Evolutionary conservation across 2,888 invertebrate species (phyloP).

Genomic region (Eristalis tenax): DNA sequence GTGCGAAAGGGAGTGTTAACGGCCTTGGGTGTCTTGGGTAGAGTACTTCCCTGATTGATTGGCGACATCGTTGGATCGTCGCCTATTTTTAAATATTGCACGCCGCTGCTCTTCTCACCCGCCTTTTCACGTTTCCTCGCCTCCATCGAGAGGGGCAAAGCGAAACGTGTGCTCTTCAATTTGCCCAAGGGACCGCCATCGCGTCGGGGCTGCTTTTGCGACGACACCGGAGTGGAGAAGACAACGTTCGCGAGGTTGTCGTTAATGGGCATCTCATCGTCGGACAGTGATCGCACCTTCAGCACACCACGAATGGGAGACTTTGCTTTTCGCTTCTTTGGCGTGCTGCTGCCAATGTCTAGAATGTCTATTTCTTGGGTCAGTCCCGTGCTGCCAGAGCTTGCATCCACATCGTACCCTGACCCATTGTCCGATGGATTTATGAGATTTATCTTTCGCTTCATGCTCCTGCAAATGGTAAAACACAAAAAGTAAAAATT

Average conservation of each 20-base stretch:
- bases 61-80: conserved; percentile 83
- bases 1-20: conserved; percentile 89
- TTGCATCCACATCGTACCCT: conserved; percentile 80
- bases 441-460: conserved; percentile 84
- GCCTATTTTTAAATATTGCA: conserved; percentile 78
- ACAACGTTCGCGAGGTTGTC: conserved; percentile 85
- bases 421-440: conserved; percentile 78
- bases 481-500: background rate
- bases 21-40: conserved; percentile 83
- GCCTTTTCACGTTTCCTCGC: conserved; percentile 82
- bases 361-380: conserved; percentile 87
- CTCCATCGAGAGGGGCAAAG: conserved; percentile 82
- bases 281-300: conserved; percentile 85
- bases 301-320: conserved; percentile 83
- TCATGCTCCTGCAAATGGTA: conserved; percentile 82
- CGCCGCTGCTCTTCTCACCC: conserved; percentile 74
- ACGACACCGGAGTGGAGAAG: conserved; percentile 90
- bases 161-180: conserved; percentile 81
- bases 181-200: conserved; percentile 82
- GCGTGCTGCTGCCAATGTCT: conserved; percentile 86
- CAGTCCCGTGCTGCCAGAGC: conserved; percentile 86
- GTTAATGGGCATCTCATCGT: conserved; percentile 84
- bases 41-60: conserved; percentile 82
- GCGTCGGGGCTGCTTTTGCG: conserved; percentile 83
- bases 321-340: conserved; percentile 85